Base-by-base conservation (phyloP, 2,797 vertebrate species). In the Decapterus maruadsi region DNA sequence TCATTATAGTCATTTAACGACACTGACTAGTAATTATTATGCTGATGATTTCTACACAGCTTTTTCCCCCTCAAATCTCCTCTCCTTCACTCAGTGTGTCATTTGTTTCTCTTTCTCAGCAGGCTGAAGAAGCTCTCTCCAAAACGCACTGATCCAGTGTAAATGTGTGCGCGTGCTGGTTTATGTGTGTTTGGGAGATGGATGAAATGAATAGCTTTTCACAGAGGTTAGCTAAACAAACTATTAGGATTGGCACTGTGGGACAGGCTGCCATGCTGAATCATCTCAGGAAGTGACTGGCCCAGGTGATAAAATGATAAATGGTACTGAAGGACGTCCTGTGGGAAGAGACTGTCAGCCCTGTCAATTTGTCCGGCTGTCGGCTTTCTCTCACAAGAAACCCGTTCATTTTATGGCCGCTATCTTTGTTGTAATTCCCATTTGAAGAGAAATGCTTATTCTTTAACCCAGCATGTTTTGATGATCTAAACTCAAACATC, bases 131-230 rank as follows among this genome's bases (percentile, higher is more conserved):
- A 46, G 50, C 31, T 60, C 68, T 70, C 68, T 86, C 53, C 62
- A 85, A 76, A 83, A 85, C 48, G 56, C 72, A 73, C 68, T 60
- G 66, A 82, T 75, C 72, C 75, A 60, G 8, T 79, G 75, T 59
- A 73, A 69, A 56, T 76, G 59, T 56, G 72, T 16, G 16, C 38
- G 46, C 14, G 26, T 2, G 26, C 20, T 20, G 74, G 66, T 81
- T 55, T 85, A 42, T 72, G 26, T 48, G 68, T 71, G 64, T 77
- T 65, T 63, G 48, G 42, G 68, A 78, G 75, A 81, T 1, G 19
- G 68, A 61, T 74, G 56, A 79, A 89, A 93, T 90, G 40, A 90
- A 94, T 90, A 86, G 86, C 48, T 78, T 85, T 90, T 89, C 68
- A 86, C 22, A 22, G 67, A 87, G 72, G 87, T 82, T 84, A 84